Conservation (phyloP, 2,113 vertebrate genomes). For the Toxotes jaculatrix region DNA sequence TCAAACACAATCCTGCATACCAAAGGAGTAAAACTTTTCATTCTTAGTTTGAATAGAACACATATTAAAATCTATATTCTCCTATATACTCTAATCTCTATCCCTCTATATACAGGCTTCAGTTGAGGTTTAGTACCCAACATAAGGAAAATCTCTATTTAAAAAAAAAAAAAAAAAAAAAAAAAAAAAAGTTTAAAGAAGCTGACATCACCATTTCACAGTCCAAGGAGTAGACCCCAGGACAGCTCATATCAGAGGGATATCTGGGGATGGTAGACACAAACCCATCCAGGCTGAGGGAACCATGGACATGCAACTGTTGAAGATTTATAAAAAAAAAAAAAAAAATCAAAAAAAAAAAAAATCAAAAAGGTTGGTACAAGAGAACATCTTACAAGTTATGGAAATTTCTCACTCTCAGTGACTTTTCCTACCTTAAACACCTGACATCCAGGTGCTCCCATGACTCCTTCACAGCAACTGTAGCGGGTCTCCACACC, state of each 20-base stretch:
- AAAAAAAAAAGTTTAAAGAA: neutral
- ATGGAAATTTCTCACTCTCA: accelerated
- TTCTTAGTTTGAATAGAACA: neutral
- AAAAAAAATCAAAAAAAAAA: neutral
- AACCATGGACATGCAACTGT: conserved; percentile 88
- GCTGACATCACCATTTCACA: conserved; percentile 83
- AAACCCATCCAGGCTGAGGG: conserved; percentile 84
- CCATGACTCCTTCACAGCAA: conserved; percentile 87
- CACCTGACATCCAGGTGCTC: conserved; percentile 84
- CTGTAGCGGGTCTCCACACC: conserved; percentile 85
- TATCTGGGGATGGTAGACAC: conserved; percentile 73
- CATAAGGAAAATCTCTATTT: neutral
- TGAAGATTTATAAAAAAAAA: neutral
- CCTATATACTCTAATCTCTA: neutral
- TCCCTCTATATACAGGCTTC: neutral
- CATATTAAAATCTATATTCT: no score
- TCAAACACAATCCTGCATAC: no score
- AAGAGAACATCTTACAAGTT: neutral
- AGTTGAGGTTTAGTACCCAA: neutral
- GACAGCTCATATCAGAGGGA: conserved; percentile 58
- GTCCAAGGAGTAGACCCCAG: conserved; percentile 83
- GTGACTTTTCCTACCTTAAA: conserved; percentile 71
- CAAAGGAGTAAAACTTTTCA: neutral
- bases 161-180: no score
- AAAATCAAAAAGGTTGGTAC: neutral